Evolutionary conservation across 2,113 vertebrate species (phyloP).

Genomic region (Eptatretus burgeri): DNA sequence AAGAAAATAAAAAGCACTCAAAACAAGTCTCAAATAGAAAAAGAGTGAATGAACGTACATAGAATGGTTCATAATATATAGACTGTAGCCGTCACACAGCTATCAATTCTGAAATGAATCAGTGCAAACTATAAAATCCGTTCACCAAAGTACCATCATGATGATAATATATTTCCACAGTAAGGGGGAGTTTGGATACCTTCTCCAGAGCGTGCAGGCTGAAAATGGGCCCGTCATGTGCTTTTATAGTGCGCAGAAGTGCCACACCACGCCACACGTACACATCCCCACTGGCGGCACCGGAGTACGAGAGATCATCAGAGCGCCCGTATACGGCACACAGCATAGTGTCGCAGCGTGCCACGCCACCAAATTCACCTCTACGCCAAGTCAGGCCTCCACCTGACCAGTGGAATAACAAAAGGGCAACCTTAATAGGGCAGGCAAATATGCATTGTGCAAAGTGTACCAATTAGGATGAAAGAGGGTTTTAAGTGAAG

Average conservation of each 20-base stretch:
- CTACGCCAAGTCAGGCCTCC: conserved; percentile 65
- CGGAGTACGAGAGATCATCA: conserved; percentile 67
- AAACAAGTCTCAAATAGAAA: no score
- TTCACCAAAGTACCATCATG: no score
- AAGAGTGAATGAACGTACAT: no score
- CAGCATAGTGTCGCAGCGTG: conserved; percentile 79
- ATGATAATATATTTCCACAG: not conserved
- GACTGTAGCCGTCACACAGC: no score
- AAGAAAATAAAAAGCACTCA: no score
- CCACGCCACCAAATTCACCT: conserved; percentile 46
- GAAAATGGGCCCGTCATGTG: conserved; percentile 80
- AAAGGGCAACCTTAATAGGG: no score
- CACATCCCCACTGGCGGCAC: conserved; percentile 66
- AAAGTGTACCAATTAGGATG: no score
- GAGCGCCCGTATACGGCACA: conserved; percentile 48
- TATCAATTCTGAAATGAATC: no score
- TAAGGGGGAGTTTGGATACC: conserved; percentile 20
- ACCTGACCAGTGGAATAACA: conserved; percentile 18
- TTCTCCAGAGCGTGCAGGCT: conserved; percentile 88
- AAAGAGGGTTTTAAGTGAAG: no score
- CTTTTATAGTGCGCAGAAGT: conserved; percentile 64
- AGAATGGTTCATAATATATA: no score
- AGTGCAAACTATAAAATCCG: no score
- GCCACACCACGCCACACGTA: conserved; percentile 70
- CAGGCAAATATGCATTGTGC: no score